Evolutionary conservation across 2,888 invertebrate species (phyloP), one percentile per base, ranked within the genome.

Genomic region (Villa cingulata): DNA sequence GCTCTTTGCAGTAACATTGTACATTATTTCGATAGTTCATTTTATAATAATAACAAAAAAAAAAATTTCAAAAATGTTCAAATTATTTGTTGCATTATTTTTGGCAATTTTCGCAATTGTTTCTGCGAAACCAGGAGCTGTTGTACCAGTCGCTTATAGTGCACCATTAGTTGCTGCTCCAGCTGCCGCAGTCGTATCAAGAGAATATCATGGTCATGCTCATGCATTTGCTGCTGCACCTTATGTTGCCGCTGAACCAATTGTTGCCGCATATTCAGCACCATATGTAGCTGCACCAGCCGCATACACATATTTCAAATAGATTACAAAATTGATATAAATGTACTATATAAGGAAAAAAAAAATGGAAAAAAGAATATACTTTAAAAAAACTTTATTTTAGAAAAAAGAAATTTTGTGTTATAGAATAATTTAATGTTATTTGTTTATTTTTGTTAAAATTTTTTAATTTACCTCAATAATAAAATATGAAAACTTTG

Each of bases 151-250:
- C 16, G 43, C 39, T 7, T 43, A 43, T 39, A 36, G 37, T 16
- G 48, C 48, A 2, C 70, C 68, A 12, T 51, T 65, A 14, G 61
- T 66, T 0, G 71, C 66, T 1, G 44, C 48, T 44, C 44, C 43
- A 27, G 74, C 74, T 57, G 73, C 73, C 36, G 74, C 75, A 59
- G 72, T 73, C 18, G 60, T 75, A 51, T 70, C 73, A 5, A 65
- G 72, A 48, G 72, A 72, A 54, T 72, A 72, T 62, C 73, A 75
- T 53, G 70, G 71, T 6, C n/a, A 36, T 36, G n/a, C n/a, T 16
- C 15, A 14, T 15, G 15, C 34, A 15, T 38, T 38, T 7, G 14
- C 15, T 20, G 39, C 39, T 19, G 15, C 32, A 27, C 32, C n/a
- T 10, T 18, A 39, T 32, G 15, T 17, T 19, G 29, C 18, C 3